Base-by-base conservation (phyloP, 2,888 invertebrate species). In the Apamea epomidion region DNA sequence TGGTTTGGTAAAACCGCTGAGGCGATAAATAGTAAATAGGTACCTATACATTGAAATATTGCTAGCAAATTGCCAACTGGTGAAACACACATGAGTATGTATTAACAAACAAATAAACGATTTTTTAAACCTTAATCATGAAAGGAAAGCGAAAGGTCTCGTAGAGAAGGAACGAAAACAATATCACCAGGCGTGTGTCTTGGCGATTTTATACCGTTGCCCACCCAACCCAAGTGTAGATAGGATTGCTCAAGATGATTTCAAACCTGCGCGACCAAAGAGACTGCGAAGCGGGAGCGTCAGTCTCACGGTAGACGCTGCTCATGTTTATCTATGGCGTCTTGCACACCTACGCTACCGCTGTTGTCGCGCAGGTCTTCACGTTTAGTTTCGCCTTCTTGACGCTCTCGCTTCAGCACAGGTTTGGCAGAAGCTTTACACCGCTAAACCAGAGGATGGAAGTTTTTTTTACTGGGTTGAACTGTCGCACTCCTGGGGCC, bases 1-100 rank as follows among this genome's bases (percentile, higher is more conserved):
- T 62, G 37, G 18, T 54, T 6, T 71, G 37, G 29, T 70, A 62
- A 67, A 83, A 67, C 71, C 54, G 48, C 29, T 51, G n/a, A 16
- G 21, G 16, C 51, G 14, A 45, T 74, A 48, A 82, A 21, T 1
- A 58, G 1, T 10, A 37, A 71, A 37, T 72, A 45, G 12, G 5
- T 18, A n/a, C 32, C 1, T 54, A 32, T 10, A 37, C 54, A 37
- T 72, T 71, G 25, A 25, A 32, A 32, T 71, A 4, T 70, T 16
- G 32, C 25, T 32, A 51, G 32, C 8, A 25, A 70, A 25, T 51
- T 71, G 5, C 16, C 5, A 51, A 32, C 7, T 29, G 21, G 51
- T 51, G 25, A 25, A 54, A 71, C 51, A 32, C 2, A 51, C 21
- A 32, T 32, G 8, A 32, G 32, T 51, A 37, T 8, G 58, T 25